Percentiles rank a stretch among this genome's conserved stretches.
phyloP scores from a whole-genome alignment of 2,113 vertebrate species.

The Pandion haliaetus region DNA sequence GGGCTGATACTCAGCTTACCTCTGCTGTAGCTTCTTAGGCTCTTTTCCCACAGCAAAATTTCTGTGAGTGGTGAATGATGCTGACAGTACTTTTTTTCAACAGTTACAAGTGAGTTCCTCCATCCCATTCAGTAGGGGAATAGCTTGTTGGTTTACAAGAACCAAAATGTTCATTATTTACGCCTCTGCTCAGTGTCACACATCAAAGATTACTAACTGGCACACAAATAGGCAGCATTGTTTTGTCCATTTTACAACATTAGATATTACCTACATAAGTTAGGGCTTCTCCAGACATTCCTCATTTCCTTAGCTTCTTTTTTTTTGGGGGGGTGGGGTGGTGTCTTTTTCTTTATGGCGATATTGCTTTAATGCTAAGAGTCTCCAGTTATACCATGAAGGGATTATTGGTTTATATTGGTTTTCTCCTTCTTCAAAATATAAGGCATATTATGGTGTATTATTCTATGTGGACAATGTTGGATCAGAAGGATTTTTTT shows the following conservation, averaged over 20 bases:
- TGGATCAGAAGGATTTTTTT: neutral
- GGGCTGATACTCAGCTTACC: neutral
- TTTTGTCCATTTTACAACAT: neutral
- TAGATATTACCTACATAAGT: neutral
- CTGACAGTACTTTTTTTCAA: neutral
- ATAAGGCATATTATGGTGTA: neutral
- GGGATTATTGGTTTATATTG: neutral
- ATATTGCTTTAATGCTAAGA: neutral
- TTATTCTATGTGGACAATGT: neutral
- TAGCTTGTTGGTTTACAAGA: neutral
- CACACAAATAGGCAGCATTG: neutral
- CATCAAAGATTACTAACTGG: neutral
- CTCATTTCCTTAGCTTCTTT: neutral
- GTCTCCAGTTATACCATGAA: neutral
- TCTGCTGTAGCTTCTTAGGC: neutral
- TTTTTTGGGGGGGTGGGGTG: neutral
- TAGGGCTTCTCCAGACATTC: neutral
- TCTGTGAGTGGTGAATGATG: neutral
- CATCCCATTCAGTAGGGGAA: neutral
- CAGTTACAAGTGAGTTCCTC: neutral
- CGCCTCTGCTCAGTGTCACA: neutral
- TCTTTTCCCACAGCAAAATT: neutral
- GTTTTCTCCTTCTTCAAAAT: neutral
- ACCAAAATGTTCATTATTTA: neutral
- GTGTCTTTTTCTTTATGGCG: neutral